A percentile compares a stretch with the other conserved stretches of the same genome.
Conservation (phyloP, 2,113 vertebrate genomes). For the Gadus chalcogrammus region DNA sequence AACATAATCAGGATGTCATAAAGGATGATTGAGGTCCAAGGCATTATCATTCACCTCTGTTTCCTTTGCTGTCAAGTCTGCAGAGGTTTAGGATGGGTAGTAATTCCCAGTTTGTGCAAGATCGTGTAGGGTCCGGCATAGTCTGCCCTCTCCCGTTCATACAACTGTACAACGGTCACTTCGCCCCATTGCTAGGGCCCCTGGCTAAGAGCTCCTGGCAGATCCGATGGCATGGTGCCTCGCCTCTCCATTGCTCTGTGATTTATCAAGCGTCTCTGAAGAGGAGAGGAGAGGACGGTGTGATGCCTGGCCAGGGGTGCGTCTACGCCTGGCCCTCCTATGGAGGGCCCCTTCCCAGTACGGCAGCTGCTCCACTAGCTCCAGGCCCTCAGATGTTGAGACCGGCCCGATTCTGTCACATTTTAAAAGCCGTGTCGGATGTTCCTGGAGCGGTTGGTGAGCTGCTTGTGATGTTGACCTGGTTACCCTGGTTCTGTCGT, state of each 20-base stretch:
- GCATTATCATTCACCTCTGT: not conserved
- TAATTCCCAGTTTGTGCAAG: conserved; percentile 23
- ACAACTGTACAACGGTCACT: conserved; percentile 28
- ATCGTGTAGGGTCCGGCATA: conserved; percentile 15
- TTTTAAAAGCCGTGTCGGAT: too few species aligned
- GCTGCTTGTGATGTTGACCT: conserved; percentile 26
- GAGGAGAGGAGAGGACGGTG: conserved; percentile 45
- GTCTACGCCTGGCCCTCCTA: conserved; percentile 52
- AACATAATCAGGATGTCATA: too few species aligned
- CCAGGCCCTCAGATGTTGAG: conserved; percentile 3
- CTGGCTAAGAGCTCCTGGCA: conserved; percentile 13
- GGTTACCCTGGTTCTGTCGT: conserved; percentile 56
- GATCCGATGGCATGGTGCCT: conserved; percentile 18
- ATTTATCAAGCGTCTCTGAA: conserved; percentile 19
- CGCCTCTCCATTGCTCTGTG: conserved; percentile 6
- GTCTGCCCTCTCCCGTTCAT: conserved; percentile 35
- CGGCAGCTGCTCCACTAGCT: conserved; percentile 33
- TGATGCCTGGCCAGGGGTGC: conserved; percentile 56
- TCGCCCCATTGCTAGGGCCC: not conserved
- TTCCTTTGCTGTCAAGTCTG: not conserved
- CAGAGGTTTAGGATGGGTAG: conserved; percentile 15
- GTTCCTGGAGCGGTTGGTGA: not conserved
- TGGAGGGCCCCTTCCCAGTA: conserved; percentile 64
- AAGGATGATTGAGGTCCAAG: too few species aligned
- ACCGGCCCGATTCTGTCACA: not conserved